phyloP scores from a whole-genome alignment of 2,797 vertebrate genomes.

The Sebastiscus tertius region DNA sequence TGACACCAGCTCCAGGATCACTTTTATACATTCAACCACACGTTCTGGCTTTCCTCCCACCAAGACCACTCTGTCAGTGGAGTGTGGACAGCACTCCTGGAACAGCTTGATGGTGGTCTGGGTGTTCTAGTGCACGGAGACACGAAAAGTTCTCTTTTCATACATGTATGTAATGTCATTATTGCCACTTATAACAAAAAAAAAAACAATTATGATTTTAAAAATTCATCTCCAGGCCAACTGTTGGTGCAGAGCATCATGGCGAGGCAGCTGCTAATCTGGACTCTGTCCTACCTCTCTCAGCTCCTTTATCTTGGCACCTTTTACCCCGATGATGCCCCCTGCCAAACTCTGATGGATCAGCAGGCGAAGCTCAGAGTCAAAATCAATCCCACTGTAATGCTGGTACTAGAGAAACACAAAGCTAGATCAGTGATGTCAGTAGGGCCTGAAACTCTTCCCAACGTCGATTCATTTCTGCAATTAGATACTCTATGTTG shows the following conservation, averaged over 20 bases:
- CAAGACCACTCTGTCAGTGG: conserved; percentile 96
- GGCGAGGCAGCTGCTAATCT: background rate
- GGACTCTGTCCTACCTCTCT: conserved; percentile 87
- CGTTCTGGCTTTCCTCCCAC: conserved; percentile 97
- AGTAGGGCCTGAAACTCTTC: background rate
- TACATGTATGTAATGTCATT: background rate
- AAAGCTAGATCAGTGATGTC: conserved; percentile 9
- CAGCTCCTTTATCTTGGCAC: conserved; percentile 98
- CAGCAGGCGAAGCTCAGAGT: conserved; percentile 94
- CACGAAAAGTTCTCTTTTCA: background rate
- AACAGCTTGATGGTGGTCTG: conserved; percentile 99
- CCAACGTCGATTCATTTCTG: background rate
- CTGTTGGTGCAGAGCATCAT: background rate
- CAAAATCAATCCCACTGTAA: conserved; percentile 98
- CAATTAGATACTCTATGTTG: background rate
- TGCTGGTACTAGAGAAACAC: conserved; percentile 91
- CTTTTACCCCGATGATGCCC: conserved; percentile 98
- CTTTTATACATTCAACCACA: conserved; percentile 97
- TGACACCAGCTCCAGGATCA: conserved; percentile 95
- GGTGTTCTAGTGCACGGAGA: conserved; percentile 86
- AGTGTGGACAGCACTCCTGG: conserved; percentile 99
- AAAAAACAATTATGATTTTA: background rate
- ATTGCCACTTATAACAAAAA: too few species aligned
- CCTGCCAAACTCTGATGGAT: conserved; percentile 98
- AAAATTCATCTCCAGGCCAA: background rate